phyloP scores from a whole-genome alignment of 2,888 invertebrate species.

The Crepidodera aurea region DNA sequence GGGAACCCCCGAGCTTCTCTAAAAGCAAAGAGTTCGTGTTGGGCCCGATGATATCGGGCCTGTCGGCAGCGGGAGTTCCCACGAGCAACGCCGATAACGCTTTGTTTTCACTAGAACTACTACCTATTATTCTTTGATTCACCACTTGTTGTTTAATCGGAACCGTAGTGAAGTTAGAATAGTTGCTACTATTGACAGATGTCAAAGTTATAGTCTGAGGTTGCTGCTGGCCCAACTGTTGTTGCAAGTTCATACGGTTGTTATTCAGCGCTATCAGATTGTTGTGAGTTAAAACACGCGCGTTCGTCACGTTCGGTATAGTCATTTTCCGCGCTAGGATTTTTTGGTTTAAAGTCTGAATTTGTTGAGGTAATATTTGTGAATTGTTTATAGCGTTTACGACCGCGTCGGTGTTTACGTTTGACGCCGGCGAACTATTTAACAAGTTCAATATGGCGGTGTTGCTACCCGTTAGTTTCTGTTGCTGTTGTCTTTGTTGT shows the following conservation, averaged over 20 bases:
- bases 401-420: slow-evolving; percentile 64
- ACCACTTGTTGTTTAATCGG: slow-evolving; percentile 56
- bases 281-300: slow-evolving; percentile 59
- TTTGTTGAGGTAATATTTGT: slow-evolving; percentile 56
- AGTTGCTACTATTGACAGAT: slow-evolving; percentile 54
- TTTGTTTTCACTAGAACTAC: slow-evolving; percentile 45
- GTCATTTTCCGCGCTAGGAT: slow-evolving; percentile 67
- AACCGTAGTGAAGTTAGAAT: slow-evolving; percentile 55
- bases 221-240: slow-evolving; percentile 49
- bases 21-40: slow-evolving; percentile 64
- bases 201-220: slow-evolving; percentile 59
- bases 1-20: slow-evolving; percentile 64
- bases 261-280: slow-evolving; percentile 61
- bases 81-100: slow-evolving; percentile 67
- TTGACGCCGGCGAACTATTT: slow-evolving; percentile 78
- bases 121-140: slow-evolving; percentile 41
- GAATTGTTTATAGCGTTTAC: slow-evolving; percentile 60
- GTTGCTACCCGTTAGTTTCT: slow-evolving; percentile 65
- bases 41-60: slow-evolving; percentile 65
- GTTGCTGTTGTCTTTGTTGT: slow-evolving; percentile 50
- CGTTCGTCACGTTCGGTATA: slow-evolving; percentile 63
- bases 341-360: slow-evolving; percentile 56
- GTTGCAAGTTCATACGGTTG: slow-evolving; percentile 48
- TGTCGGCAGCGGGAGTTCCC: slow-evolving; percentile 69
- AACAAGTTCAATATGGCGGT: slow-evolving; percentile 80